Evolutionary conservation across 2,113 vertebrate species (phyloP).

Genomic region (Brachyhypopomus gauderio): DNA sequence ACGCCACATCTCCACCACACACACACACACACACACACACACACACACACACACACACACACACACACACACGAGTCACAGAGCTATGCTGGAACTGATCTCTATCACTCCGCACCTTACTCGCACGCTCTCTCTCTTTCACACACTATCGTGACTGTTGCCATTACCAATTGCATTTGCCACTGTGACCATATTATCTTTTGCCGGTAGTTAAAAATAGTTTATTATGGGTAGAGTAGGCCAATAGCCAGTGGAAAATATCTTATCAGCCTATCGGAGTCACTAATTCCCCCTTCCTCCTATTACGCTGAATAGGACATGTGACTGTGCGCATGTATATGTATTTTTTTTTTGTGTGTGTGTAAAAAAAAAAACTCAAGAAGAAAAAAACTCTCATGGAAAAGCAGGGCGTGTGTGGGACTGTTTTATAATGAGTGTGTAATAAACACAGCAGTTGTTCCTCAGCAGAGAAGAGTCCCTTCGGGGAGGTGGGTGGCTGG

Average conservation of each 20-base stretch:
- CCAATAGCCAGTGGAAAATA: conserved; percentile 28
- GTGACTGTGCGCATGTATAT: neutral
- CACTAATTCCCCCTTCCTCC: neutral
- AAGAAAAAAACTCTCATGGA: conserved; percentile 45
- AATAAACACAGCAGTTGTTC: conserved; percentile 33
- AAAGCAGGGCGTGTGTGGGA: conserved; percentile 34
- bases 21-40: neutral
- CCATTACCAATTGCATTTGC: too few species aligned
- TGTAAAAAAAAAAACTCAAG: conserved; percentile 6
- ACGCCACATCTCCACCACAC: too few species aligned
- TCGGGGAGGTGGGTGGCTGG: neutral
- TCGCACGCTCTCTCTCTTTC: neutral
- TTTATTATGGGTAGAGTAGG: conserved; percentile 11
- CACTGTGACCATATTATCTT: too few species aligned
- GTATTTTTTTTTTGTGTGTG: neutral
- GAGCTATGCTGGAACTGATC: too few species aligned
- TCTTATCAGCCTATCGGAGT: neutral
- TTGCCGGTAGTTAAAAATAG: neutral
- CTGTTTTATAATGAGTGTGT: conserved; percentile 37
- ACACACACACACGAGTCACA: too few species aligned
- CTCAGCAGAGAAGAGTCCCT: neutral
- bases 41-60: neutral
- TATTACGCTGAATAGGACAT: conserved; percentile 14
- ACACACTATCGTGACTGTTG: too few species aligned
- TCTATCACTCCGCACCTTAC: neutral